Percentiles rank a stretch among this genome's conserved stretches.
These are phyloP conservation scores for Samia ricini DNA, from an alignment of 1,140 invertebrate genomes.

Conservation along the genomic window DNA sequence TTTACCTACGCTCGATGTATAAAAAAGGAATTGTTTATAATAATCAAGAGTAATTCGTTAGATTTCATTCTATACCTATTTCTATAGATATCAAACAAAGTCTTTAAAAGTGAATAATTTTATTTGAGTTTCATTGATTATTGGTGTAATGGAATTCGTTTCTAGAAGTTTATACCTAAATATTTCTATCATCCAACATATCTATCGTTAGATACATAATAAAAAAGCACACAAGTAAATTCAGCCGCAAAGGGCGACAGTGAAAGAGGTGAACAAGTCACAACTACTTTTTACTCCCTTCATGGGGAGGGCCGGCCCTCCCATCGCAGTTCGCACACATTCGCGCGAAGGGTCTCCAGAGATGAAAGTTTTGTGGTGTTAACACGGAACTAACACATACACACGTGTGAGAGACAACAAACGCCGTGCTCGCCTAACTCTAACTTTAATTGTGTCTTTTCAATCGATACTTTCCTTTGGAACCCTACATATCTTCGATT, in stretches of 20 bases:
- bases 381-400: constrained; percentile 59
- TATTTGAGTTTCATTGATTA: too few relatives aligned
- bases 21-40: too few relatives aligned
- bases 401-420: constrained; percentile 67
- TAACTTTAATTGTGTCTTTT: constrained; percentile 77
- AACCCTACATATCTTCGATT: constrained; percentile 29
- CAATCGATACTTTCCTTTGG: constrained; percentile 66
- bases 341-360: constrained; percentile 57
- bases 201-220: too few relatives aligned
- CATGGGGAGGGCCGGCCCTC: constrained; percentile 50
- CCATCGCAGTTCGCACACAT: constrained; percentile 40
- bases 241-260: constrained; percentile 56
- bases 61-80: too few relatives aligned
- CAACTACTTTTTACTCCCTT: constrained; percentile 74
- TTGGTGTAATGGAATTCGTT: too few relatives aligned
- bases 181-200: too few relatives aligned
- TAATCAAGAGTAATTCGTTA: too few relatives aligned
- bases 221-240: constrained; percentile 18
- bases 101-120: too few relatives aligned
- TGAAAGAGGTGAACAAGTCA: constrained; percentile 76
- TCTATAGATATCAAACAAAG: too few relatives aligned
- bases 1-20: too few relatives aligned
- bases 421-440: constrained; percentile 71
- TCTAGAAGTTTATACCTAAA: too few relatives aligned
- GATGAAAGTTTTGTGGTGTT: constrained; percentile 77